Evolutionary conservation across 37 sponge, comb jelly and placozoan species (phyloP), one percentile per base, ranked within the genome.

Genomic region (Aphrocallistes beatrix): DNA sequence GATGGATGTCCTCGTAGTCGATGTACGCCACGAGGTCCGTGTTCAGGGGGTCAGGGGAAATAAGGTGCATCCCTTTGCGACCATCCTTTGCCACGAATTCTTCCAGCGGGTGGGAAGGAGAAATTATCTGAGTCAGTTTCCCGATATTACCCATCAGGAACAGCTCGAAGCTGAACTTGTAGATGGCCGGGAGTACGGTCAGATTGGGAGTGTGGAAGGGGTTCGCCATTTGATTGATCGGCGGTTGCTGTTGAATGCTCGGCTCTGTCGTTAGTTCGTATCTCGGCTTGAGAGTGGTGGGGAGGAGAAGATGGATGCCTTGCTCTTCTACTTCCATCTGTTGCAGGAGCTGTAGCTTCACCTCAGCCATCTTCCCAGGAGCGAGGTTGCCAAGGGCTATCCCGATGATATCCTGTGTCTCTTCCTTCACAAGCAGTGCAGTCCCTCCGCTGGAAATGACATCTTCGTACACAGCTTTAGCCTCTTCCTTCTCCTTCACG

Each of bases 331-430:
- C 81, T 0, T 51, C 88, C 50, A 92, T 81, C 88, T 90, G 87
- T 19, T 88, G 88, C 32, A 87, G 88, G 48, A 92, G 69, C 39
- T 87, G 86, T n/a, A 93, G 81, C 39, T 83, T 45, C 39, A 93
- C 21, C 51, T 90, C 81, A 30, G 91, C 93, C 9, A 87, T 85
- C 25, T 81, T 84, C 37, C 84, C 47, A 13, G 91, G 89, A 38
- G 93, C 91, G 23, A 93, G 88, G 47, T 93, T 93, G 16, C 93
- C 93, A 28, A 93, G 88, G 42, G 83, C 51, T 37, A 93, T 83
- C 69, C 89, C 90, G 85, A 94, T 86, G 32, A 94, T 92, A 86
- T 94, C 94, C 39, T 88, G 88, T 0, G 81, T 42, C 82, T 89
- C 87, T 81, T 94, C 90, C 50, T 94, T 91, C 10, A 42, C 92